These are phyloP conservation scores for Anguilla megastoma DNA, from an alignment of 2,797 vertebrate genomes.

Conservation along the genomic window DNA sequence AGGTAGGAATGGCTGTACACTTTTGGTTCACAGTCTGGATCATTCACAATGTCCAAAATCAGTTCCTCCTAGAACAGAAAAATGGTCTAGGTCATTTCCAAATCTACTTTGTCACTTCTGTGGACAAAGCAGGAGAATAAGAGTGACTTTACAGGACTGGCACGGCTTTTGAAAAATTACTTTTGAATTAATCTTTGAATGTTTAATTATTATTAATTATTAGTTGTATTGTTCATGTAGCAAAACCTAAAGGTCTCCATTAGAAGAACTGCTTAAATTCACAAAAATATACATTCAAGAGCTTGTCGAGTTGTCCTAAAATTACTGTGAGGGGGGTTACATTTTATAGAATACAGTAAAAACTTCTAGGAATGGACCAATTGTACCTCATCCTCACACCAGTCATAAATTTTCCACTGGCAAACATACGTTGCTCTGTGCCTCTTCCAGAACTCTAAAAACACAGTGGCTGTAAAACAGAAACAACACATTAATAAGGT, in stretches of 20 bases:
- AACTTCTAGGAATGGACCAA: background rate
- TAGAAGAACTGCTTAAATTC: background rate
- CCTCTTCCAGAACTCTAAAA: slow-evolving; percentile 94
- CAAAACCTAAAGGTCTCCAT: background rate
- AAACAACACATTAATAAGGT: background rate
- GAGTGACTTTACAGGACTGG: background rate
- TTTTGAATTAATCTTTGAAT: background rate
- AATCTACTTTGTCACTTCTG: background rate
- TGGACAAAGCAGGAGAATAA: background rate
- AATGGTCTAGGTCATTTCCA: background rate
- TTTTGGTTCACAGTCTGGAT: slow-evolving; percentile 60
- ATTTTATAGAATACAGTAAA: background rate
- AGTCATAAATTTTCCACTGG: slow-evolving; percentile 83
- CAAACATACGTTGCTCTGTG: slow-evolving; percentile 77
- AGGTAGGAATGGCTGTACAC: slow-evolving; percentile 81
- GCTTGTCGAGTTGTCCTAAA: background rate
- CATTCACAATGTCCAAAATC: slow-evolving; percentile 81
- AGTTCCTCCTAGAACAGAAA: slow-evolving; percentile 81
- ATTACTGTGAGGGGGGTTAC: background rate
- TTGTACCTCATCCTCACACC: slow-evolving; percentile 91
- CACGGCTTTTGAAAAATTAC: background rate
- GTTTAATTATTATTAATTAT: background rate
- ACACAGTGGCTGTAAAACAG: slow-evolving; percentile 81
- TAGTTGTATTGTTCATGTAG: background rate
- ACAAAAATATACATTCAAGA: background rate